Evolutionary conservation across 1,140 invertebrate genomes (phyloP).

Genomic region (Drosophila insularis): DNA sequence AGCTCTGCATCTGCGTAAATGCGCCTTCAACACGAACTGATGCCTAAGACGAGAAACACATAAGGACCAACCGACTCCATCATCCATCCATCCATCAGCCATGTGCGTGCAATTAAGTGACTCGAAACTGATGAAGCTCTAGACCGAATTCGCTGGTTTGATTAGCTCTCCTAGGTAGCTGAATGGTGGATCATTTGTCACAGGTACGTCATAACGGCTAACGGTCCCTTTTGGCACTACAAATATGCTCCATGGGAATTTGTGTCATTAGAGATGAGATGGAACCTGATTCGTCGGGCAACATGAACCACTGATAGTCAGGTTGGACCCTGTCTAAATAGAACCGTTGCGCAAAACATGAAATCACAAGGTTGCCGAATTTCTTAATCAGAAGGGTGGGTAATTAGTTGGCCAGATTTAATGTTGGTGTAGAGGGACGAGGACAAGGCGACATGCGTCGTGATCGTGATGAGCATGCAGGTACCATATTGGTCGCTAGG

Average conservation of each 20-base stretch:
- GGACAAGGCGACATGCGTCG: slow-evolving; percentile 24
- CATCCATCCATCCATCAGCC: not conserved
- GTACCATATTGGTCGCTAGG: slow-evolving; percentile 53
- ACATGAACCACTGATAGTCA: slow-evolving; percentile 20
- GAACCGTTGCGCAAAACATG: slow-evolving; percentile 28
- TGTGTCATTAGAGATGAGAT: slow-evolving; percentile 48
- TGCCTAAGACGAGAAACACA: not conserved
- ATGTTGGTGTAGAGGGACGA: not conserved
- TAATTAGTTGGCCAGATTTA: slow-evolving; percentile 60
- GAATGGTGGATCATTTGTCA: slow-evolving; percentile 54
- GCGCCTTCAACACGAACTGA: slow-evolving; percentile 24
- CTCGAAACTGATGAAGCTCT: slow-evolving; percentile 34
- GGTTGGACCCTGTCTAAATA: slow-evolving; percentile 9
- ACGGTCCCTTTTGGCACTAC: slow-evolving; percentile 28
- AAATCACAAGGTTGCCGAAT: slow-evolving; percentile 50
- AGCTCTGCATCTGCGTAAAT: slow-evolving; percentile 14
- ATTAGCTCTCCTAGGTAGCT: slow-evolving; percentile 17
- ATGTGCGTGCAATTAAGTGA: slow-evolving; percentile 52
- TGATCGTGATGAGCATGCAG: slow-evolving; percentile 64
- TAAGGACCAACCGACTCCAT: not conserved
- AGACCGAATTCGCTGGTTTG: not conserved
- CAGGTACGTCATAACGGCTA: slow-evolving; percentile 36
- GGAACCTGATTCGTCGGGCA: slow-evolving; percentile 43
- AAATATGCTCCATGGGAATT: slow-evolving; percentile 59
- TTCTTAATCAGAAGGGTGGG: slow-evolving; percentile 46